Evolutionary conservation across 2,888 invertebrate genomes (phyloP), one percentile per base, ranked within the genome.

Genomic region (Panopea generosa): DNA sequence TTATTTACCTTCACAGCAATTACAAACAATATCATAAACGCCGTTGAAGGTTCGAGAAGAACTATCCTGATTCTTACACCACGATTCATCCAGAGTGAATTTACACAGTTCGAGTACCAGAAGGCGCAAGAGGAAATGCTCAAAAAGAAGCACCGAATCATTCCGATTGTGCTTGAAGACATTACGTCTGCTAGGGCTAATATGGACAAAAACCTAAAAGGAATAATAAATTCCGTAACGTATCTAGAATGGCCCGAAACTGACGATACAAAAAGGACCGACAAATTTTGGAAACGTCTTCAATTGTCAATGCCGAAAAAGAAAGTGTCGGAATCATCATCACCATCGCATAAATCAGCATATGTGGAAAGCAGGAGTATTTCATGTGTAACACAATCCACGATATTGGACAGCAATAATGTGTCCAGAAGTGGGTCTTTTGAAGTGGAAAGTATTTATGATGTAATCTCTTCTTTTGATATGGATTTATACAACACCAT

Each of bases 51-150:
- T 43, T 88, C 87, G 38, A 63, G 88, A 18, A 56, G 87, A 50
- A 89, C 89, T 9, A 88, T 89, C 47, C 53, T 89, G 2, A 72
- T 89, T 26, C 71, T 89, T 24, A 84, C 88, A 2, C 86, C 89
- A 11, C 71, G 79, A 26, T 89, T 86, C 74, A 70, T 89, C 27
- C 66, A 83, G 49, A 86, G 86, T 52, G 89, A 89, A 47, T 89
- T 86, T 79, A 85, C 86, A 24, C 74, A 85, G 20, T 83, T 87
- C 63, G 89, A 89, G 70, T 89, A 88, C 73, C 87, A 88, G 77
- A 84, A 82, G 59, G 89, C 89, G 0, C 89, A 88, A 53, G 82
- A 86, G 40, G 87, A 89, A 72, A 89, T 88, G 88, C 73, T 89
- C 14, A 86, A 82, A 43, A 77, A 83, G n/a, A 86, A 83, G 61